These are phyloP conservation scores for Muntiacus reevesi DNA, from an alignment of 2,113 vertebrate species.

Conservation along the genomic window DNA sequence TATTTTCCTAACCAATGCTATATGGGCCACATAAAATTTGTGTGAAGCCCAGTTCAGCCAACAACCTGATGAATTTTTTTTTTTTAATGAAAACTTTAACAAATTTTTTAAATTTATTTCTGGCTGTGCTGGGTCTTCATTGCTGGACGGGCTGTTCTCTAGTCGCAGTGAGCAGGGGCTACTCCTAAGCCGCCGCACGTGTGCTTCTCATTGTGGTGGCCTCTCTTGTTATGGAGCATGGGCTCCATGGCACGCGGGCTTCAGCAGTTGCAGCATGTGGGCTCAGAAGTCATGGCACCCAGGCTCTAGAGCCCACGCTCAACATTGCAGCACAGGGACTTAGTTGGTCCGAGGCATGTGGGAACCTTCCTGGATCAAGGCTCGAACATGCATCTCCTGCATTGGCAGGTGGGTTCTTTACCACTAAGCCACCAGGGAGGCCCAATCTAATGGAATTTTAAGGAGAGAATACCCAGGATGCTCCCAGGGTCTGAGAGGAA, in stretches of 20 bases:
- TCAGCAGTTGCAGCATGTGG: not conserved
- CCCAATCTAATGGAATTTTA: not conserved
- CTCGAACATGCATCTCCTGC: not conserved
- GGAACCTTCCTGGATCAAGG: not conserved
- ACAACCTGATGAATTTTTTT: not conserved
- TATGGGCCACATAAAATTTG: not conserved
- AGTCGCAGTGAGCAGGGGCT: not conserved
- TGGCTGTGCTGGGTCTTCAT: not conserved
- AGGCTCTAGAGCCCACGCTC: not conserved
- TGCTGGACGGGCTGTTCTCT: not conserved
- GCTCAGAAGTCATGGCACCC: not conserved
- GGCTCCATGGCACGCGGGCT: not conserved
- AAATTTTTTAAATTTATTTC: not conserved
- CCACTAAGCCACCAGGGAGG: not conserved
- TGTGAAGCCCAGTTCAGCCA: not conserved
- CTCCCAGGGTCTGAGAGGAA: not conserved
- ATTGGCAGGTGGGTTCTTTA: not conserved
- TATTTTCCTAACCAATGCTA: not conserved
- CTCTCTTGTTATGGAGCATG: not conserved
- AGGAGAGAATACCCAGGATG: not conserved
- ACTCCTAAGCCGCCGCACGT: accelerated
- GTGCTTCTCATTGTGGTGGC: not conserved
- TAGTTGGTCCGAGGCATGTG: not conserved
- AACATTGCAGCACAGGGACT: not conserved
- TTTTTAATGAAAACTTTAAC: not conserved